phyloP scores from a whole-genome alignment of 2,797 vertebrate species.

The Mionectes olivaceus region DNA sequence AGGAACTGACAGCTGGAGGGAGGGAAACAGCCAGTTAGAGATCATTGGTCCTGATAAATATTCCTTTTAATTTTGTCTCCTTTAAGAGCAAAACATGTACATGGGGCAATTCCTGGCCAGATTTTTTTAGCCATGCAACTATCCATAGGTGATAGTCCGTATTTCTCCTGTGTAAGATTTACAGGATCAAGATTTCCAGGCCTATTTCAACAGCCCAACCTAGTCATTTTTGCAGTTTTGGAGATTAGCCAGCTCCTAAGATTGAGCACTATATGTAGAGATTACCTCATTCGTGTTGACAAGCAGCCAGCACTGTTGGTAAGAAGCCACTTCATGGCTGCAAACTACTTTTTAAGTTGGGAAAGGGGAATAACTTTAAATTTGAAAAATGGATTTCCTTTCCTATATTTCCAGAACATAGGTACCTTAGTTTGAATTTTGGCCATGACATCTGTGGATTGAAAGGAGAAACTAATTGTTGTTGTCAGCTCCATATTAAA shows the following conservation, averaged over 20 bases:
- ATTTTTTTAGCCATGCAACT: background rate
- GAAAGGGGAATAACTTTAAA: background rate
- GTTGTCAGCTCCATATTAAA: background rate
- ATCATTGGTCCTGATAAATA: background rate
- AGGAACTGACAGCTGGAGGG: background rate
- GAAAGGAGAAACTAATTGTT: background rate
- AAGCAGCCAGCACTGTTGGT: slow-evolving; percentile 16
- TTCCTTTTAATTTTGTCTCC: background rate
- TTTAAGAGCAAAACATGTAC: background rate
- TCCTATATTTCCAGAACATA: background rate
- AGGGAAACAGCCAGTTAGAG: background rate
- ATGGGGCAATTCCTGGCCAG: background rate
- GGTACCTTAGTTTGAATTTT: background rate
- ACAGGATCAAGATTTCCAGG: background rate
- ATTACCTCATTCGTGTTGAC: slow-evolving; percentile 41
- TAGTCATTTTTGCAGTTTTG: background rate
- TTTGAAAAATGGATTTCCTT: background rate
- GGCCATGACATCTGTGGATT: background rate
- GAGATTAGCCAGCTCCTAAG: background rate
- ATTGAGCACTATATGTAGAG: background rate
- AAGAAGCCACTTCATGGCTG: background rate
- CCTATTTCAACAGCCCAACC: background rate
- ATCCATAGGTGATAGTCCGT: background rate
- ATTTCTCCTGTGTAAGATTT: background rate
- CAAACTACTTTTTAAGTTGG: background rate